phyloP scores from a whole-genome alignment of 2,113 vertebrate species.

The Tragelaphus scriptus region DNA sequence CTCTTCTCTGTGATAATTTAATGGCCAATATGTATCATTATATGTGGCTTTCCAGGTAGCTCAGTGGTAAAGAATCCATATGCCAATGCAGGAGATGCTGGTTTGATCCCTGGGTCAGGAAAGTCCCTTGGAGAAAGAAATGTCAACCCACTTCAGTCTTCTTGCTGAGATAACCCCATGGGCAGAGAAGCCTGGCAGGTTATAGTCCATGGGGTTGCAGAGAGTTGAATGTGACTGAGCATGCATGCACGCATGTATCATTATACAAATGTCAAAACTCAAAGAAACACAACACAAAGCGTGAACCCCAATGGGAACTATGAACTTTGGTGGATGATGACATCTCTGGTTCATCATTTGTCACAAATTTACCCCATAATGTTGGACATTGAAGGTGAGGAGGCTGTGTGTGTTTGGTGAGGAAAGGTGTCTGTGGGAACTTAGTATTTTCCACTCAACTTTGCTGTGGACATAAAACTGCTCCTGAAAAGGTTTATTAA shows the following conservation, averaged over 20 bases:
- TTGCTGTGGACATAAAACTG: not conserved
- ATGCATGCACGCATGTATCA: fast-evolving
- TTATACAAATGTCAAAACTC: not conserved
- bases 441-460: not conserved
- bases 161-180: not conserved
- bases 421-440: not conserved
- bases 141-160: not conserved
- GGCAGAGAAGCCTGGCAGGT: not conserved
- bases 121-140: not conserved
- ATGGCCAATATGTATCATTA: not conserved
- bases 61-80: not conserved
- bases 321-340: not conserved
- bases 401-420: not conserved
- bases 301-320: not conserved
- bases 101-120: not conserved
- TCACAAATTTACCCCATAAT: not conserved
- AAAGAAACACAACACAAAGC: not conserved
- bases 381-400: not conserved
- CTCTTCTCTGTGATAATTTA: not conserved
- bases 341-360: not conserved
- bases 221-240: not conserved
- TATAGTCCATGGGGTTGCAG: not conserved
- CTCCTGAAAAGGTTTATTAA: not conserved
- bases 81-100: not conserved
- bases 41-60: not conserved